These are phyloP conservation scores for Hystrix brachyura DNA, from an alignment of 2,113 vertebrate species.

Conservation along the genomic window DNA sequence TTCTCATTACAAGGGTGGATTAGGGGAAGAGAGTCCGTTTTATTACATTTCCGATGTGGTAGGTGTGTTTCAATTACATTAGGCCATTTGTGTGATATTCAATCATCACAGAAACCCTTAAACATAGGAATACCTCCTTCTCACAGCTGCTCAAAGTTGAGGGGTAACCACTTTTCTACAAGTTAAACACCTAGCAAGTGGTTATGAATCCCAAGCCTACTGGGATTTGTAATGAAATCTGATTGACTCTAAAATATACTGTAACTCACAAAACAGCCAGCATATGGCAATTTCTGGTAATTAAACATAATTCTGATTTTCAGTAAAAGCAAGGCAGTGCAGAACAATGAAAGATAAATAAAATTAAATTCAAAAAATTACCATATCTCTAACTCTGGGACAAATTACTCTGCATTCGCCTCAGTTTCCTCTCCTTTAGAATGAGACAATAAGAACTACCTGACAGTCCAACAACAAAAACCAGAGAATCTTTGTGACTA, in stretches of 20 bases:
- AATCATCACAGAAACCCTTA: not conserved
- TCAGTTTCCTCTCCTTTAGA: not conserved
- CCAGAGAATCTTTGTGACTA: not conserved
- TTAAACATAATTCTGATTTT: conserved; percentile 22
- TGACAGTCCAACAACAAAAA: not conserved
- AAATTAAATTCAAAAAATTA: not conserved
- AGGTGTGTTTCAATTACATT: not conserved
- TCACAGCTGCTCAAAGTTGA: not conserved
- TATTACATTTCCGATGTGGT: not conserved
- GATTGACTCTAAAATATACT: conserved; percentile 22
- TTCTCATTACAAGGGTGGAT: not conserved
- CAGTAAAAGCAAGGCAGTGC: conserved; percentile 6
- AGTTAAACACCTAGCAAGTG: not conserved
- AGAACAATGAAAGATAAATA: not conserved
- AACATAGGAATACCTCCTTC: not conserved
- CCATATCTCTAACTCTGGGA: not conserved
- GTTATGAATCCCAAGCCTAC: not conserved
- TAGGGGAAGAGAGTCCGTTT: not conserved
- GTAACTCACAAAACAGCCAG: not conserved
- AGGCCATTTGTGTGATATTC: too few relatives aligned
- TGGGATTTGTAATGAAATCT: not conserved
- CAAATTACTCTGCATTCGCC: not conserved
- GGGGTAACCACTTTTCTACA: not conserved
- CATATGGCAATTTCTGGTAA: not conserved
- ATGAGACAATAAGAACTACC: not conserved